Base-by-base conservation (phyloP, 2,797 vertebrate species). In the Myripristis jacobus region DNA sequence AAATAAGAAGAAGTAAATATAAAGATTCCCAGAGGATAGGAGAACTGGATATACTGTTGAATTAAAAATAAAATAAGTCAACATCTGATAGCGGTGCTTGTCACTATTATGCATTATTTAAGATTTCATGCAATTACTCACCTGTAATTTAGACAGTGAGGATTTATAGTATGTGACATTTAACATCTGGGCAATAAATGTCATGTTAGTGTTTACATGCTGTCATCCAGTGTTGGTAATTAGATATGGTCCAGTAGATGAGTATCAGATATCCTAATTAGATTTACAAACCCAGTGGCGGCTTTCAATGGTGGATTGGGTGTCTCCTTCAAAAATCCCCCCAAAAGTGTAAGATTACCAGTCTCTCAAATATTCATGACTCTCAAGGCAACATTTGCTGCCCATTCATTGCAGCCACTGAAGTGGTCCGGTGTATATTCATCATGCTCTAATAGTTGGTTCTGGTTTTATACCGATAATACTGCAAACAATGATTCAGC, bases 181-280 rank as follows among this genome's bases (percentile, higher is more conserved):
- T n/a, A 66, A 78, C 36, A 34, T 79, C 46, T 61, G 51, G 58
- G 79, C 51, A 72, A 80, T 67, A 84, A 68, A 71, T 68, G 64
- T 73, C 29, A 34, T 70, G 72, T 63, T 77, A 61, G 22, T 79
- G 53, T 88, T 92, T 75, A 84, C 56, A 89, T 79, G 57, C 73
- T 87, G 75, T 87, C 64, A 82, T 82, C 66, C 57, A 57, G 58
- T 79, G 83, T 82, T 68, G 65, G 93, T 92, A 93, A 94, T 82
- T 11, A 79, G 89, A 93, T 86, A 88, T 13, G 79, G n/a, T 64
- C 75, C 68, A 82, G 76, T 81, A 73, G 44, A 79, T 52, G 25
- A 46, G 73, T 80, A 81, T 94, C 91, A 80, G 6, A 69, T 94
- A 70, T 91, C 92, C 92, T 94, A 94, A 95, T 95, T 94, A 93